A percentile compares a stretch with the other conserved stretches of the same genome.
These are phyloP conservation scores for Siniperca obscura DNA, from an alignment of 2,797 vertebrate species.

Conservation along the genomic window DNA sequence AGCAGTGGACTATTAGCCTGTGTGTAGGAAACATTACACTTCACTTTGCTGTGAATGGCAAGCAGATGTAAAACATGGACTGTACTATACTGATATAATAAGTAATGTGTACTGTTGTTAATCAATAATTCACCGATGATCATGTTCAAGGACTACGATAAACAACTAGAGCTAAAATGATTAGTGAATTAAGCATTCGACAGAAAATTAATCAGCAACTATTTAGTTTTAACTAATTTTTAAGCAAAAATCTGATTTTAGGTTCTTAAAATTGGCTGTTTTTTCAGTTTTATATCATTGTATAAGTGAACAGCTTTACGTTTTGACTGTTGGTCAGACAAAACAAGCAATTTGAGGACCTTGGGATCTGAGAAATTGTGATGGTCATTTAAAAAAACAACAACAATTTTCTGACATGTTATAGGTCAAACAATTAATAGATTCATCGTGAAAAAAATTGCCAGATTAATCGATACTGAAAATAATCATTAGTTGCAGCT, in stretches of 20 bases:
- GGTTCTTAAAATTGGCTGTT: not conserved
- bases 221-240: not conserved
- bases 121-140: not conserved
- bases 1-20: slow-evolving; percentile 36
- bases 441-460: not conserved
- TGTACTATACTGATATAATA: too few species aligned
- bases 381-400: too few species aligned
- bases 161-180: not conserved
- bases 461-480: not conserved
- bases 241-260: not conserved
- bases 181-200: not conserved
- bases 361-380: not conserved
- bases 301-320: not conserved
- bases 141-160: not conserved
- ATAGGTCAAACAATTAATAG: not conserved
- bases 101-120: not conserved
- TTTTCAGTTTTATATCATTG: not conserved
- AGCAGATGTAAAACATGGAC: not conserved
- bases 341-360: not conserved
- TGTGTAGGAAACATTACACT: slow-evolving; percentile 32
- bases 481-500: not conserved
- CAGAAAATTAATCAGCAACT: not conserved
- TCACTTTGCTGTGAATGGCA: slow-evolving; percentile 18
- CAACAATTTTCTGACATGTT: not conserved
- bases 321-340: not conserved